phyloP scores from a whole-genome alignment of 2,888 invertebrate genomes.

The Amblyjoppa fuscipennis region DNA sequence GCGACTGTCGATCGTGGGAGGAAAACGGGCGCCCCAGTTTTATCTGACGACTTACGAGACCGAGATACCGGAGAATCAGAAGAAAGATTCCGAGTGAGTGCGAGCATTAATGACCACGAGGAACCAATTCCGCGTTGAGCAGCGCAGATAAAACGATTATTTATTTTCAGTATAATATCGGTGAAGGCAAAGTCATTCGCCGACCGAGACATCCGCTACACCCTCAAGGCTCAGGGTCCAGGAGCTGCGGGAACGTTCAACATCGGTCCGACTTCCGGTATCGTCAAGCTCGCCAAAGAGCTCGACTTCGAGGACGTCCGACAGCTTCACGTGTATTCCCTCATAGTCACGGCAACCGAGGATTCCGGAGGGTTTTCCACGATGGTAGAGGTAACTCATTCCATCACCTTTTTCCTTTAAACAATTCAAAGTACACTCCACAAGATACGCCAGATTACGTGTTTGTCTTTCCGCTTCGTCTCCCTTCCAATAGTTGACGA shows the following conservation, averaged over 20 bases:
- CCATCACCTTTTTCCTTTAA: neutral
- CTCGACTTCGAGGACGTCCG: constrained; percentile 98
- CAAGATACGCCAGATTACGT: neutral
- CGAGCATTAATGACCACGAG: neutral
- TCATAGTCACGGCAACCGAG: constrained; percentile 97
- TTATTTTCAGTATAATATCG: constrained; percentile 93
- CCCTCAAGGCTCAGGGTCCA: constrained; percentile 96
- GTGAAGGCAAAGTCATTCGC: constrained; percentile 99
- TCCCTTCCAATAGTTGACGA: constrained; percentile 90
- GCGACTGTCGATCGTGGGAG: constrained; percentile 97
- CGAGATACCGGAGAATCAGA: constrained; percentile 98
- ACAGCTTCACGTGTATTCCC: constrained; percentile 96
- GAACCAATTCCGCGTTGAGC: neutral
- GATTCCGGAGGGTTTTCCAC: constrained; percentile 99
- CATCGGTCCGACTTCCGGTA: constrained; percentile 97
- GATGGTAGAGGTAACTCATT: constrained; percentile 92
- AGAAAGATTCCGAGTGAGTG: constrained; percentile 98
- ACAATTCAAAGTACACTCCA: neutral
- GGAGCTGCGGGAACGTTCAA: constrained; percentile 97
- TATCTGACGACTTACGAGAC: constrained; percentile 98
- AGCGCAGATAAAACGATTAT: constrained; percentile 14
- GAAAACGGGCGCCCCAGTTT: constrained; percentile 98
- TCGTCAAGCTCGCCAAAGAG: constrained; percentile 97
- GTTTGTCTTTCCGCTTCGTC: constrained; percentile 30
- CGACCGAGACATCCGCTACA: constrained; percentile 98